A percentile compares a stretch with the other conserved stretches of the same genome.
These are phyloP conservation scores for Pipistrellus kuhlii DNA, from an alignment of 2,797 vertebrate genomes.

Conservation along the genomic window DNA sequence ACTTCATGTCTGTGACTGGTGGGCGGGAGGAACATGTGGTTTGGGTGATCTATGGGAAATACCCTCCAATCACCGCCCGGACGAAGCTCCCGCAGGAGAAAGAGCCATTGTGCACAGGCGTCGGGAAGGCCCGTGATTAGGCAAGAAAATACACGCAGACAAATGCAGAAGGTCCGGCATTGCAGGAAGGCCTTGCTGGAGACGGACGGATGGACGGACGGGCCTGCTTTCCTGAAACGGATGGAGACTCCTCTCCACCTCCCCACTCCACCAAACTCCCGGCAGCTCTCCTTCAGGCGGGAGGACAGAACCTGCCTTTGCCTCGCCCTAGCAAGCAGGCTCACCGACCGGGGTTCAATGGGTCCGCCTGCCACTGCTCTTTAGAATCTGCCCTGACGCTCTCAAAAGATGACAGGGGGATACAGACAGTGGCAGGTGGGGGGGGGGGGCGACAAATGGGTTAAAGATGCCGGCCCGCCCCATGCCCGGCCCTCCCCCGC, in stretches of 20 bases:
- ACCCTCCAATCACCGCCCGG: background rate
- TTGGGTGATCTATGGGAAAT: background rate
- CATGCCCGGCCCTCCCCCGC: background rate
- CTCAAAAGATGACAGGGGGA: background rate
- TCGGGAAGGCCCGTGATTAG: background rate
- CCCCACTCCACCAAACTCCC: slow-evolving; percentile 78
- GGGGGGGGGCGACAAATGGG: background rate
- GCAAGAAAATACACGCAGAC: background rate
- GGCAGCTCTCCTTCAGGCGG: slow-evolving; percentile 67
- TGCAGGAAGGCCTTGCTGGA: too few species aligned
- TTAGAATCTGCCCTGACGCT: background rate
- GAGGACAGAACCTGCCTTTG: slow-evolving; percentile 60
- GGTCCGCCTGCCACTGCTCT: background rate
- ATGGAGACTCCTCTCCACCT: slow-evolving; percentile 61
- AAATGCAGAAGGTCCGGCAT: too few species aligned
- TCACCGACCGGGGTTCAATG: background rate
- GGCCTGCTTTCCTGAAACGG: fast-evolving
- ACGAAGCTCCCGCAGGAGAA: background rate
- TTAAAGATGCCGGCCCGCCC: background rate
- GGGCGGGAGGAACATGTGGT: background rate
- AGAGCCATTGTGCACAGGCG: fast-evolving
- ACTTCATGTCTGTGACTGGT: background rate
- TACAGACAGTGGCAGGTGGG: background rate
- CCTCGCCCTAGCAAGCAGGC: background rate
- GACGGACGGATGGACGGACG: too few species aligned